Evolutionary conservation across 2,888 invertebrate genomes (phyloP), one percentile per base, ranked within the genome.

Genomic region (Drosophila stalkeri): DNA sequence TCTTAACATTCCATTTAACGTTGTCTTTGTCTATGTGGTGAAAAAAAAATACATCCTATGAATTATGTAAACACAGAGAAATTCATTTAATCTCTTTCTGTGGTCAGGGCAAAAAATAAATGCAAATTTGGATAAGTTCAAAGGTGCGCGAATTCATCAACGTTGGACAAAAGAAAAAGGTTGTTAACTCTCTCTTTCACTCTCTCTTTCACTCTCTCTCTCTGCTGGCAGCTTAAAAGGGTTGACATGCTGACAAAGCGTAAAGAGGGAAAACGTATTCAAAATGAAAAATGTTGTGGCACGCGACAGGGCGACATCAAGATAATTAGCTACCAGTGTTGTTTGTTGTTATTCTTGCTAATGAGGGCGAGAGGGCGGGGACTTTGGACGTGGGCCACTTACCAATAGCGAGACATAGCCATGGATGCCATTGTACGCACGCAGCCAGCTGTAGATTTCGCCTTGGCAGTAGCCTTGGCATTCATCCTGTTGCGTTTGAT

Each of bases 321-420:
- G 57, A 74, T 67, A 66, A 76, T 73, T 73, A 72, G 76, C 41
- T n/a, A 12, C 18, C 41, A 7, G 12, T 31, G 27, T 39, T 37
- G 39, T 39, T 37, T 23, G 12, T 47, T 35, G 49, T 37, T 23
- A 11, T 47, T 35, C 49, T 37, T 52, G 23, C 55, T 75, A 68
- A 71, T 63, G 52, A 71, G 33, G 7, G 59, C 27, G 27, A 3
- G 55, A 33, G 55, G 20, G 11, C 4, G 23, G 23, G 37, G 20
- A 41, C 27, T n/a, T 12, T 18, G n/a, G 12, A n/a, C 33, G 2
- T 14, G 11, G 35, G 16, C 7, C 16, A 94, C 95, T 94, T 90
- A 98, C 97, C 81, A 96, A 94, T 16, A 98, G 94, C 60, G 97
- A 96, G 75, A 97, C 94, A 92, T 97, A 97, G 70, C 97, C 97